Percentiles rank a stretch among this genome's conserved stretches.
Evolutionary conservation across 2,113 vertebrate genomes (phyloP).

Genomic region (Psilopogon haemacephalus): DNA sequence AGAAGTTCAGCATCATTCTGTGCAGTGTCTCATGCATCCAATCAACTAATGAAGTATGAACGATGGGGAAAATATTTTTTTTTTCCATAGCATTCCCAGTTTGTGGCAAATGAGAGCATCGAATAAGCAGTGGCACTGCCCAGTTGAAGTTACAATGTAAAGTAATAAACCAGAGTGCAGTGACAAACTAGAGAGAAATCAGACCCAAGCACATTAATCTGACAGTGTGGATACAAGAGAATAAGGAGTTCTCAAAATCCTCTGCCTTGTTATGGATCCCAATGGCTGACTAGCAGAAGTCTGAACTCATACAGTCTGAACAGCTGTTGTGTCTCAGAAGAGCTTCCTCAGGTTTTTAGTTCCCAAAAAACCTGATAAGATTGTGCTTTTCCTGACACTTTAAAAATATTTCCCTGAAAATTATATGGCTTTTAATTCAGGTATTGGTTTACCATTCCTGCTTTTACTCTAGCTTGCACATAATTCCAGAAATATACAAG

Average conservation of each 20-base stretch:
- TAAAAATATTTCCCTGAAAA: not conserved
- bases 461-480: not conserved
- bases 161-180: not conserved
- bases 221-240: not conserved
- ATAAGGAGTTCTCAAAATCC: not conserved
- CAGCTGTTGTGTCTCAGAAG: not conserved
- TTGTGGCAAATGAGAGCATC: fast-evolving
- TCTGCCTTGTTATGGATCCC: not conserved
- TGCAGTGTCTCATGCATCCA: not conserved
- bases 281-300: not conserved
- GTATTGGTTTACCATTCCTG: not conserved
- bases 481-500: not conserved
- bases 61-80: not conserved
- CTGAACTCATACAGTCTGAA: not conserved
- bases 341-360: not conserved
- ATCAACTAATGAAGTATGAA: slow-evolving; percentile 20
- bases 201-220: not conserved
- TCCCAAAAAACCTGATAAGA: not conserved
- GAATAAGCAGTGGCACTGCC: not conserved
- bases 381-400: not conserved
- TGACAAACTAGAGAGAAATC: not conserved
- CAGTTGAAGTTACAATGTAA: not conserved
- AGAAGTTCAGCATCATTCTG: not conserved
- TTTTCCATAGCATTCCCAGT: not conserved
- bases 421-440: not conserved